Evolutionary conservation across 30 jellyfish, hydroid and myxozoan genomes (phyloP).

Genomic region (Hydra vulgaris): DNA sequence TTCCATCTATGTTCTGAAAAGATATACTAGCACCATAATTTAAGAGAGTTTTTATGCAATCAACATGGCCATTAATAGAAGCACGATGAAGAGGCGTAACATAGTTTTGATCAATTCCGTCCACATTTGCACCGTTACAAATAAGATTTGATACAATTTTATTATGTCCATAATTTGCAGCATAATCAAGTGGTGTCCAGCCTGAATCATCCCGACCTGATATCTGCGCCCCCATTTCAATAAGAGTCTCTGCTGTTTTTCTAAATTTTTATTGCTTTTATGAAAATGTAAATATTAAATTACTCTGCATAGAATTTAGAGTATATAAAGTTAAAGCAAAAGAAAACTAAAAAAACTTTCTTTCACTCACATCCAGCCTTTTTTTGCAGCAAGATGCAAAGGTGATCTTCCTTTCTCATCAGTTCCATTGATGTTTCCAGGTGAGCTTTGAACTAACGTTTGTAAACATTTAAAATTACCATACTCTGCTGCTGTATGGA

Average conservation of each 20-base stretch:
- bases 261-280: slow-evolving; percentile 7
- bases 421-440: slow-evolving; percentile 50
- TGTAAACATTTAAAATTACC: slow-evolving; percentile 56
- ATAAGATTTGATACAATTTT: slow-evolving; percentile 53
- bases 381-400: slow-evolving; percentile 71
- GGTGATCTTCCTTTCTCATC: slow-evolving; percentile 93
- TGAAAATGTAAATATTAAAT: not conserved
- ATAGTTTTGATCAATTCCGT: slow-evolving; percentile 73
- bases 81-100: slow-evolving; percentile 88
- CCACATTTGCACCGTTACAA: slow-evolving; percentile 89
- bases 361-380: slow-evolving; percentile 53
- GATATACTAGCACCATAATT: slow-evolving; percentile 79
- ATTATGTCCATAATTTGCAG: slow-evolving; percentile 68
- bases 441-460: slow-evolving; percentile 47
- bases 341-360: not conserved
- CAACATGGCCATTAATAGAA: slow-evolving; percentile 80
- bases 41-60: slow-evolving; percentile 46
- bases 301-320: not conserved
- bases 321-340: not conserved
- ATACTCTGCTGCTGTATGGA: slow-evolving; percentile 74
- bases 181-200: slow-evolving; percentile 96
- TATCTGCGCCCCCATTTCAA: slow-evolving; percentile 84
- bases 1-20: slow-evolving; percentile 37
- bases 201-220: slow-evolving; percentile 86
- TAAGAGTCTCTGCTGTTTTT: slow-evolving; percentile 36